These are phyloP conservation scores for Elephas maximus DNA, from an alignment of 2,113 vertebrate species.

Conservation along the genomic window DNA sequence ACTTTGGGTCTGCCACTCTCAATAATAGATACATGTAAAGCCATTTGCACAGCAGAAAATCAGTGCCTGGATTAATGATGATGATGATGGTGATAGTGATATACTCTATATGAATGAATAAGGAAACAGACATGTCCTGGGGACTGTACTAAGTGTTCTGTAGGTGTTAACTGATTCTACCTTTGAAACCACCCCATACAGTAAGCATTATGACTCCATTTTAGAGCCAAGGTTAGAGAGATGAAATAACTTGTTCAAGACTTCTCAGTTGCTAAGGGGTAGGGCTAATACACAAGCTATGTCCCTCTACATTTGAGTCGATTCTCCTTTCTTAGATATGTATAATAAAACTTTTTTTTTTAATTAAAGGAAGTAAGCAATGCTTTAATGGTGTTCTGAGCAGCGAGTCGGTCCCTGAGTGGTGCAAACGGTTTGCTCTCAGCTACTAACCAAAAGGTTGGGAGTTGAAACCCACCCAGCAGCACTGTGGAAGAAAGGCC, in stretches of 20 bases:
- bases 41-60: neutral
- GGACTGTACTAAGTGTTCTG: neutral
- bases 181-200: neutral
- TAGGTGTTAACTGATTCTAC: neutral
- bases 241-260: neutral
- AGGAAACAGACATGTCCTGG: neutral
- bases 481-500: neutral
- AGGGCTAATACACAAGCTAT: neutral
- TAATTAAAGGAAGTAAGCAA: neutral
- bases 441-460: neutral
- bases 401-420: neutral
- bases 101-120: neutral
- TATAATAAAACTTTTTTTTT: neutral
- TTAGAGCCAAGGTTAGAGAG: slow-evolving; percentile 39
- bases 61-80: neutral
- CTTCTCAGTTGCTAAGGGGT: neutral
- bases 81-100: neutral
- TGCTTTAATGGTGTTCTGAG: slow-evolving; percentile 8
- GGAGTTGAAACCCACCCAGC: neutral
- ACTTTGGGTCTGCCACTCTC: neutral
- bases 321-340: neutral
- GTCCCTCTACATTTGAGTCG: neutral
- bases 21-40: neutral
- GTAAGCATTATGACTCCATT: neutral
- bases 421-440: neutral